Percentiles rank a stretch among this genome's conserved stretches.
Conservation (phyloP, 1,140 invertebrate species). For the Platorchestia sp. region DNA sequence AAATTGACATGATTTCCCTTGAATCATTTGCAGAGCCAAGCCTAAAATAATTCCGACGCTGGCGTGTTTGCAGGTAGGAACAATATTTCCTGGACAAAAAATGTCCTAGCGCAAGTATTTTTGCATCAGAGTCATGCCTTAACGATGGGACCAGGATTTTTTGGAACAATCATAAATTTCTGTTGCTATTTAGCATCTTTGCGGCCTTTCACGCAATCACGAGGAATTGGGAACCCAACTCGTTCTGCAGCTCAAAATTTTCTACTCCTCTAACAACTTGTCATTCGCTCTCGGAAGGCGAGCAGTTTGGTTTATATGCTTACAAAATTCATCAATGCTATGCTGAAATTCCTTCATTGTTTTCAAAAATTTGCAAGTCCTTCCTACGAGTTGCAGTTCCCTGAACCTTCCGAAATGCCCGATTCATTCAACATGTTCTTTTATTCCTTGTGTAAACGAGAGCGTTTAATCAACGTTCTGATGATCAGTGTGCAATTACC, state of each 20-base stretch:
- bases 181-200: neutral
- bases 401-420: neutral
- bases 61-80: neutral
- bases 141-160: neutral
- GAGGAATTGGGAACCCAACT: neutral
- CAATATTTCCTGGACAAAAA: neutral
- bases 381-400: neutral
- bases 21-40: neutral
- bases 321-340: too few species aligned
- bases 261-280: neutral
- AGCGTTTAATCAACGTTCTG: neutral
- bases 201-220: neutral
- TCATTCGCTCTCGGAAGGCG: neutral
- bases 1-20: neutral
- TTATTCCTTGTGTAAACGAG: neutral
- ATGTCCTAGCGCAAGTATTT: neutral
- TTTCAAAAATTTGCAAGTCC: neutral
- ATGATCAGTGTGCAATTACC: neutral
- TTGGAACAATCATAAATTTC: neutral
- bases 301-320: too few species aligned
- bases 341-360: too few species aligned
- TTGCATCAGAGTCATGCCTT: neutral
- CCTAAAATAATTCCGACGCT: neutral
- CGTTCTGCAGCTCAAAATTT: neutral
- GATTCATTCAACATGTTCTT: neutral